Evolutionary conservation across 1,140 invertebrate species (phyloP), one percentile per base, ranked within the genome.

Genomic region (Capitella teleta): DNA sequence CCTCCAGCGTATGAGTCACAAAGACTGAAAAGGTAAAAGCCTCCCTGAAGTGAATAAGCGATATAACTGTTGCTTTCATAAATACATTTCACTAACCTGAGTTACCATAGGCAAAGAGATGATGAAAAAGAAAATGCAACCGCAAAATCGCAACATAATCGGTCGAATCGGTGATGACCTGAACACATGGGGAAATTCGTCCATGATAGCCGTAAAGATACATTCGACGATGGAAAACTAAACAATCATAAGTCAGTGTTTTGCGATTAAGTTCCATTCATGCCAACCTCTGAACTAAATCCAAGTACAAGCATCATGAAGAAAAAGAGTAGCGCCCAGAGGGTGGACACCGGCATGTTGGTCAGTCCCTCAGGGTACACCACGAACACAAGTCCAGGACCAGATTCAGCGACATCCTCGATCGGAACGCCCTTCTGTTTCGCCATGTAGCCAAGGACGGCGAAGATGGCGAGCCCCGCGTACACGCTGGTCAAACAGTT

Each of bases 401-500:
- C 86, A 80, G 88, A 92, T 19, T 28, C 26, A 5, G 32, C 45
- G 18, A 47, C 45, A 25, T 47, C 45, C 45, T 47, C 25, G 2
- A 47, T 32, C 21, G 30, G 19, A 26, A 34, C 0, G 26, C 36
- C 4, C 28, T 32, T 32, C 45, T 18, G 1, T 4, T 16, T 8
- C 0, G 94, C 91, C 91, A 98, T 96, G 69, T 94, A 98, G 3
- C 95, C 95, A 44, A 98, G 86, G 2, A 98, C 90, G 0, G 92
- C 94, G 74, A 98, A 98, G 60, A 98, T 96, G 6, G 96, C 94
- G 64, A 98, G 92, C 10, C 94, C 95, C 54, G 93, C 91, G 72
- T 97, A 97, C 80, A 98, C 88, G 61, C 88, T 94, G 0, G 95
- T 98, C 57, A 86, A 86, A 12, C 87, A 93, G 72, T 98, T 97